phyloP scores from a whole-genome alignment of 2,888 invertebrate genomes.

The Notodonta ziczac region DNA sequence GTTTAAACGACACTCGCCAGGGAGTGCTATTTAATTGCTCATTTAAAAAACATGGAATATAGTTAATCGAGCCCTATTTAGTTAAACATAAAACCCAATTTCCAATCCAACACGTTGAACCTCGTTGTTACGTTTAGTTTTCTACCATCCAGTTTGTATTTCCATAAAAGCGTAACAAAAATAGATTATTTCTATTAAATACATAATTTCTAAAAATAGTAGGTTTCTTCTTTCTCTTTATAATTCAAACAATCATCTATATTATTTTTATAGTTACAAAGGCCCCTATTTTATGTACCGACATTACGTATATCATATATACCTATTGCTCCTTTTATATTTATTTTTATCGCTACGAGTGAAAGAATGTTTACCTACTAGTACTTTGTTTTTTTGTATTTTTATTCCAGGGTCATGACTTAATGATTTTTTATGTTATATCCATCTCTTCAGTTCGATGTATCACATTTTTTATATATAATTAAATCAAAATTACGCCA shows the following conservation, averaged over 20 bases:
- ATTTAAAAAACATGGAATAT: background rate
- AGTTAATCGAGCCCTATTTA: background rate
- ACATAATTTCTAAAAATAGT: conserved; percentile 66
- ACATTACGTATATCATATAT: conserved; percentile 75
- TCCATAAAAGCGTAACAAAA: conserved; percentile 79
- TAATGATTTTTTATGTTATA: background rate
- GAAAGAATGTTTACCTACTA: conserved; percentile 32
- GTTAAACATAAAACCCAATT: conserved; percentile 16
- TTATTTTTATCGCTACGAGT: conserved; percentile 49
- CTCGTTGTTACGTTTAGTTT: conserved; percentile 31
- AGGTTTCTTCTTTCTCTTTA: conserved; percentile 53
- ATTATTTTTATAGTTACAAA: conserved; percentile 52
- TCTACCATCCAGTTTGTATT: conserved; percentile 58
- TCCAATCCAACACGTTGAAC: conserved; percentile 15
- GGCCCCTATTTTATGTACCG: conserved; percentile 77
- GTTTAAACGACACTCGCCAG: no score
- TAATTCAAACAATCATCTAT: conserved; percentile 60
- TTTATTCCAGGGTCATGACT: background rate
- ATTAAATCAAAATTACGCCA: conserved; percentile 4
- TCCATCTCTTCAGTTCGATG: conserved; percentile 9
- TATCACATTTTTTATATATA: conserved; percentile 23
- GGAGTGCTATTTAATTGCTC: no score
- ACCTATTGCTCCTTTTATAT: conserved; percentile 59
- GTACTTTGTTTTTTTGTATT: conserved; percentile 2
- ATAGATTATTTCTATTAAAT: conserved; percentile 72